phyloP scores from a whole-genome alignment of 2,888 invertebrate genomes.

The Acronicta leporina region DNA sequence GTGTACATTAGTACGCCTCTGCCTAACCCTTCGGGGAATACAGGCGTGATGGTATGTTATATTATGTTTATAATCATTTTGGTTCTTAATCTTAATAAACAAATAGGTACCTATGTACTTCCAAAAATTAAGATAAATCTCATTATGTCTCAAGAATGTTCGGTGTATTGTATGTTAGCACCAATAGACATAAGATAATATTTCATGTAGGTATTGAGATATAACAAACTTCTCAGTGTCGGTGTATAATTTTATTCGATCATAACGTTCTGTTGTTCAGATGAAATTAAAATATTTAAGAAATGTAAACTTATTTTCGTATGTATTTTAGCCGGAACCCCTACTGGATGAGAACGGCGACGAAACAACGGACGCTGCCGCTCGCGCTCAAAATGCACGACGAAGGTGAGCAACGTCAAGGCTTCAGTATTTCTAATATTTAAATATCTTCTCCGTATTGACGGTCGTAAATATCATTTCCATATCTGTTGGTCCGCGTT shows the following conservation, averaged over 20 bases:
- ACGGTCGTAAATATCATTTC: background rate
- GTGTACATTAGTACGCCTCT: too few species aligned
- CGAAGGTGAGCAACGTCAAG: slow-evolving; percentile 56
- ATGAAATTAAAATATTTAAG: slow-evolving; percentile 3
- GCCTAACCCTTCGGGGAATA: too few species aligned
- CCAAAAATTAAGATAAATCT: too few species aligned
- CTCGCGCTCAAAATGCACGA: slow-evolving; percentile 54
- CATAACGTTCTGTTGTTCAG: background rate
- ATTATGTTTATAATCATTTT: too few species aligned
- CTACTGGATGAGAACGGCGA: slow-evolving; percentile 61
- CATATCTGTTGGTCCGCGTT: background rate
- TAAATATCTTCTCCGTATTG: background rate
- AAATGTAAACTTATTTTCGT: slow-evolving; percentile 11
- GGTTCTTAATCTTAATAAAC: too few species aligned
- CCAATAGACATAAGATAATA: too few species aligned
- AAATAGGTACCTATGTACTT: too few species aligned
- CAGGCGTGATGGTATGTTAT: too few species aligned
- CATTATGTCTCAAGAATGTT: too few species aligned
- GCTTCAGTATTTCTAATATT: background rate
- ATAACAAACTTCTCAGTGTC: background rate
- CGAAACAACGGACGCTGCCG: slow-evolving; percentile 38
- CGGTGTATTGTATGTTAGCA: too few species aligned
- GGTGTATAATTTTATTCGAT: background rate
- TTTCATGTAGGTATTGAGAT: background rate
- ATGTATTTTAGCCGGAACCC: slow-evolving; percentile 55